These are phyloP conservation scores for Holcopasites calliopsidis DNA, from an alignment of 1,140 invertebrate species.

Conservation along the genomic window DNA sequence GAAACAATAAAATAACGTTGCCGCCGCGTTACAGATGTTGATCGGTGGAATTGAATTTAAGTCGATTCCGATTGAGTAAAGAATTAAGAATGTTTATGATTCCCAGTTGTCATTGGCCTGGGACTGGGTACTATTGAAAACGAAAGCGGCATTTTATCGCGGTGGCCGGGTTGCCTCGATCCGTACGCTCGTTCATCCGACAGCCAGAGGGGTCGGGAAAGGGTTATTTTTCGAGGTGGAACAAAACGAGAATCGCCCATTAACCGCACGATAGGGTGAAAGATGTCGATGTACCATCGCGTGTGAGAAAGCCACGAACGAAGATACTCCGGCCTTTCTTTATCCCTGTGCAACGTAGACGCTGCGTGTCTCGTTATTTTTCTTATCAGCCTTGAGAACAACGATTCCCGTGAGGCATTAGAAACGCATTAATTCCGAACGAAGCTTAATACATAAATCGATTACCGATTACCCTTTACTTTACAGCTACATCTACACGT, in stretches of 20 bases:
- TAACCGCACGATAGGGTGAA: constrained; percentile 58
- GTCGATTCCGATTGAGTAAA: no score
- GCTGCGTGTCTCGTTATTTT: constrained; percentile 1
- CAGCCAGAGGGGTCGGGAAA: no score
- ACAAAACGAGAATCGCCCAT: constrained; percentile 53
- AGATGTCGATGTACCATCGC: constrained; percentile 46
- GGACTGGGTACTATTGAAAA: no score
- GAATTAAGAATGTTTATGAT: no score
- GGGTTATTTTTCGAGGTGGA: constrained; percentile 49
- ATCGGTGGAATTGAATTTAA: no score
- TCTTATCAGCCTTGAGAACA: background rate
- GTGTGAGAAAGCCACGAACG: constrained; percentile 44
- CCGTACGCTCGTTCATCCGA: no score
- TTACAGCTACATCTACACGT: no score
- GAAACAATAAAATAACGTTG: background rate
- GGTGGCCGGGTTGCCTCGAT: no score
- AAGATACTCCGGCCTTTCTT: constrained; percentile 13
- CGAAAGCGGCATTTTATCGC: no score
- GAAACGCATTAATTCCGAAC: background rate
- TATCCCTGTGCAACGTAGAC: background rate
- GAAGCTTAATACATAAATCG: background rate
- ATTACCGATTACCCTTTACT: no score
- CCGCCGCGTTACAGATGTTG: no score
- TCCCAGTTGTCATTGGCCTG: no score
- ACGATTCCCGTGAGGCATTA: background rate